Conservation (phyloP, 2,888 invertebrate genomes). For the Idaea aversata region DNA sequence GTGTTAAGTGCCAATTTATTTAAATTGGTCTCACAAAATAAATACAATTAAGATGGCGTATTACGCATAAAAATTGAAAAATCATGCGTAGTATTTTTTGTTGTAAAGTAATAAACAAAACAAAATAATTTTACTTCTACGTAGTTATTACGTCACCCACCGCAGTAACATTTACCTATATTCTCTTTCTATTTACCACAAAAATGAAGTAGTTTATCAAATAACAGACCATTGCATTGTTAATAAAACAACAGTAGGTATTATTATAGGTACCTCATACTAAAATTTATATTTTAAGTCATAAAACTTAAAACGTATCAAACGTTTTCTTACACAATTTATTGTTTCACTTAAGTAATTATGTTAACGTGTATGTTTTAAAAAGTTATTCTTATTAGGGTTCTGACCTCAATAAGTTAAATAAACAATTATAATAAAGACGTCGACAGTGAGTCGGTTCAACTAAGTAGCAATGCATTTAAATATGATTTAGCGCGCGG, state of each 20-base stretch:
- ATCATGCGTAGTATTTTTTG: background rate
- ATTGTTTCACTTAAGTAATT: background rate
- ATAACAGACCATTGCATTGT: background rate
- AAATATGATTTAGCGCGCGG: no score
- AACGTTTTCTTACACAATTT: background rate
- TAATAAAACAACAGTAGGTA: background rate
- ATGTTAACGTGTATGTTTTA: conserved; percentile 1
- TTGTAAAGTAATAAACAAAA: background rate
- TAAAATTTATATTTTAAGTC: background rate
- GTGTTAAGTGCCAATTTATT: background rate
- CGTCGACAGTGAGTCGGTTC: background rate
- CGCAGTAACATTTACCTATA: no score
- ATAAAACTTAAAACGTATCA: background rate
- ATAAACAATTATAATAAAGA: conserved; percentile 9
- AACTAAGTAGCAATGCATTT: background rate
- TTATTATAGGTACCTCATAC: background rate
- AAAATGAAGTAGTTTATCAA: background rate
- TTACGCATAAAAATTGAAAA: background rate
- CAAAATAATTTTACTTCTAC: no score
- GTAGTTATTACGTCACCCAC: no score
- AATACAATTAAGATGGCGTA: background rate
- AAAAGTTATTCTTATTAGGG: conserved; percentile 1
- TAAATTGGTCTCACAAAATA: background rate
- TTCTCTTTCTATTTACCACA: no score
- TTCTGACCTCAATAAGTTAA: conserved; percentile 14